Evolutionary conservation across 2,113 vertebrate species (phyloP).

Genomic region (Meles meles): DNA sequence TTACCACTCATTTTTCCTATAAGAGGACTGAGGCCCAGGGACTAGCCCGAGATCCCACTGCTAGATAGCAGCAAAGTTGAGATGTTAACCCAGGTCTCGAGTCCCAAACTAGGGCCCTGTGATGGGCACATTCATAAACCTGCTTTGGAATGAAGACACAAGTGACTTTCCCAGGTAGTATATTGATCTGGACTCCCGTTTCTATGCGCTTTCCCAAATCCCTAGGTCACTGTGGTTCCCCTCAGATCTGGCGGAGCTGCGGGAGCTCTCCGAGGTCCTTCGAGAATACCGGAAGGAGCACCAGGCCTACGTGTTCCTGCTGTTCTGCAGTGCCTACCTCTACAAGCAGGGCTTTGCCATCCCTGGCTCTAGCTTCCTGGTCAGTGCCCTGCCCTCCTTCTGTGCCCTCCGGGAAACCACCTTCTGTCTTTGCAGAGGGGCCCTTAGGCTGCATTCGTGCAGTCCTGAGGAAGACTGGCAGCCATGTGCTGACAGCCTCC

Average conservation of each 20-base stretch:
- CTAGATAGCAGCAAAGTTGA: neutral
- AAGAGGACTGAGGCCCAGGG: neutral
- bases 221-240: slow-evolving; percentile 92
- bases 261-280: slow-evolving; percentile 89
- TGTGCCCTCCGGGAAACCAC: neutral
- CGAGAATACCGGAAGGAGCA: slow-evolving; percentile 92
- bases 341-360: slow-evolving; percentile 99
- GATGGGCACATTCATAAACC: neutral
- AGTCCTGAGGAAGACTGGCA: neutral
- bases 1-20: neutral
- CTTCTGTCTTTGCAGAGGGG: neutral
- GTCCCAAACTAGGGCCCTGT: neutral
- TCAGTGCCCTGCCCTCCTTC: slow-evolving; percentile 68
- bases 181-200: neutral
- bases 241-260: slow-evolving; percentile 92
- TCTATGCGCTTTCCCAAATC: slow-evolving; percentile 1
- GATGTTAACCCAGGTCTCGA: neutral
- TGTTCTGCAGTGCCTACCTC: slow-evolving; percentile 96
- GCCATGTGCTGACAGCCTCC: neutral
- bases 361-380: slow-evolving; percentile 96
- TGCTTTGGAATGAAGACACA: neutral
- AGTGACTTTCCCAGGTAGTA: neutral
- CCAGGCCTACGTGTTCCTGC: slow-evolving; percentile 89
- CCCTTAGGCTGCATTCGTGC: neutral
- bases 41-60: neutral